These are phyloP conservation scores for Trileptium ribeirensis DNA, from an alignment of 2,888 invertebrate genomes.

Conservation along the genomic window DNA sequence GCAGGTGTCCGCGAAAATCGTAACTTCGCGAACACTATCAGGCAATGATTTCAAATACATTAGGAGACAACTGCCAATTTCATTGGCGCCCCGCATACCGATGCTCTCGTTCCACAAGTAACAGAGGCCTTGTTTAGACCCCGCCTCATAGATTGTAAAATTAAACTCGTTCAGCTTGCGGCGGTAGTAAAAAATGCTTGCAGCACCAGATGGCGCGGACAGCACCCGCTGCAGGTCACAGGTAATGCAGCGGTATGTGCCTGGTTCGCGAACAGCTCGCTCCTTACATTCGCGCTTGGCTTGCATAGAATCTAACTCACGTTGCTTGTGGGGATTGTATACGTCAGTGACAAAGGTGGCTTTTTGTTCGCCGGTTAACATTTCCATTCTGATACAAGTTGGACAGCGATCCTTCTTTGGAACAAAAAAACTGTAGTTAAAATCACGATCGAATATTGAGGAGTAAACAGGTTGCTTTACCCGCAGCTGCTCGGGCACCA, in stretches of 20 bases:
- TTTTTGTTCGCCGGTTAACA: too few relatives aligned
- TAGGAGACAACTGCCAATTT: neutral
- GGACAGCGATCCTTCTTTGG: neutral
- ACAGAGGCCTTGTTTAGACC: neutral
- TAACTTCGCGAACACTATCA: neutral
- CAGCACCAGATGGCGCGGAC: neutral
- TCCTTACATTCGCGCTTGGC: neutral
- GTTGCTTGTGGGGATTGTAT: neutral
- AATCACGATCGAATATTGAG: neutral
- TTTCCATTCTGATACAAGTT: too few relatives aligned
- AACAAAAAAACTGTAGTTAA: neutral
- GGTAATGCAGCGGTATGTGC: neutral
- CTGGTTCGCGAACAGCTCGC: neutral
- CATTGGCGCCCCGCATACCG: slow-evolving; percentile 2
- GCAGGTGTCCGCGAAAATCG: neutral
- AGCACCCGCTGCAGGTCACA: neutral
- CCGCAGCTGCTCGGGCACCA: neutral
- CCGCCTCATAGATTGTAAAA: neutral
- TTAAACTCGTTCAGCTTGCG: too few relatives aligned
- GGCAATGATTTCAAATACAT: neutral
- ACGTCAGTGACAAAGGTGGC: too few relatives aligned
- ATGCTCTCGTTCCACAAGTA: slow-evolving; percentile 10
- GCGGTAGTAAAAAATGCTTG: neutral
- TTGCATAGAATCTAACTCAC: neutral
- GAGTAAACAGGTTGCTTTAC: neutral